Evolutionary conservation across 2,888 invertebrate genomes (phyloP).

Genomic region (Cerastis leucographa): DNA sequence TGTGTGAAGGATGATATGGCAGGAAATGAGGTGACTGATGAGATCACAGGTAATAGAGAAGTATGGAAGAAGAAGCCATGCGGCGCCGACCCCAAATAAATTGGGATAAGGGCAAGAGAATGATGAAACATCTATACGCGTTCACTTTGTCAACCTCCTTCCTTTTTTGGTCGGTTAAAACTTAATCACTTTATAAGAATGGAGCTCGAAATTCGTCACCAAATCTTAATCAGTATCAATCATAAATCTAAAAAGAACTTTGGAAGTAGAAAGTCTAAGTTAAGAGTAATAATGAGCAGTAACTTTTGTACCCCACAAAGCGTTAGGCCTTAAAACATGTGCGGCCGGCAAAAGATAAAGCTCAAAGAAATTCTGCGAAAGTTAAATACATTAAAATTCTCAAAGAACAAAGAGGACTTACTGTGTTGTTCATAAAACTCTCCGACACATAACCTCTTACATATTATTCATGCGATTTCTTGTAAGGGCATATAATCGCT

Average conservation of each 20-base stretch:
- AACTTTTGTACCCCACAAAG: slow-evolving; percentile 59
- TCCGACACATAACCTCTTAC: slow-evolving; percentile 47
- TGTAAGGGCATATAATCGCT: slow-evolving; percentile 53
- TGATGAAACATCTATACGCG: too few species aligned
- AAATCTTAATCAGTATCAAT: too few species aligned
- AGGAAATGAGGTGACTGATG: too few species aligned
- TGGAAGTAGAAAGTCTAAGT: slow-evolving; percentile 46
- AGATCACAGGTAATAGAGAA: too few species aligned
- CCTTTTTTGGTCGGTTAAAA: neutral
- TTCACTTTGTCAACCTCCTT: neutral
- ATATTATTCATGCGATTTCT: slow-evolving; percentile 62
- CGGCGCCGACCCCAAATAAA: too few species aligned
- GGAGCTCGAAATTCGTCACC: slow-evolving; percentile 9
- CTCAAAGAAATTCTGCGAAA: slow-evolving; percentile 63
- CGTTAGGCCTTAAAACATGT: slow-evolving; percentile 30
- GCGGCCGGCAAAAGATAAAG: slow-evolving; percentile 48
- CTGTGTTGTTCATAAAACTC: slow-evolving; percentile 61
- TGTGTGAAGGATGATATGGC: too few species aligned
- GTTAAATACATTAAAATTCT: slow-evolving; percentile 60
- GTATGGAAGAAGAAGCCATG: too few species aligned
- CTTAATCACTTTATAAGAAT: neutral
- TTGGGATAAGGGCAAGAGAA: too few species aligned
- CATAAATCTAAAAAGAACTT: slow-evolving; percentile 38
- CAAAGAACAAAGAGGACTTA: slow-evolving; percentile 59
- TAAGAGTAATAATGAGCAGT: slow-evolving; percentile 33